Conservation (phyloP, 2,888 invertebrate genomes). For the Conops quadrifasciatus region DNA sequence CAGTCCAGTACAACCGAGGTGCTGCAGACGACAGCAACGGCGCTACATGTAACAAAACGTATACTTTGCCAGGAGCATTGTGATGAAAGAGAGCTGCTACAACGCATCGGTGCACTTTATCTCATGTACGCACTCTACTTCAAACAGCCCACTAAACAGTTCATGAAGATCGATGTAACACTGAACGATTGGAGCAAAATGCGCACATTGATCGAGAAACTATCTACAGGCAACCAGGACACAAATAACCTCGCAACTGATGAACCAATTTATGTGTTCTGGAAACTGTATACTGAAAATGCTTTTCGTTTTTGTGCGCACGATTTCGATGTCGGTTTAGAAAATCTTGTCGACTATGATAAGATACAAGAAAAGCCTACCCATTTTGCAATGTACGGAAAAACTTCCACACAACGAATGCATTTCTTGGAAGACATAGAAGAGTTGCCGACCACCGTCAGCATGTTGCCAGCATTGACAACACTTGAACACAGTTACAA, state of each 20-base stretch:
- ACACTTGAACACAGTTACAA: conserved; percentile 55
- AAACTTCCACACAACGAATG: neutral
- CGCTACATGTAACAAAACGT: conserved; percentile 52
- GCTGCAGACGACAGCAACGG: conserved; percentile 54
- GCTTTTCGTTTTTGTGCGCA: conserved; percentile 54
- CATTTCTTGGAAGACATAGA: conserved; percentile 47
- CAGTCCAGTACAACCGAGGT: conserved; percentile 53
- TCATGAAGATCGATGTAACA: conserved; percentile 54
- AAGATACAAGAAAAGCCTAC: conserved; percentile 34
- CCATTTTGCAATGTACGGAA: conserved; percentile 14
- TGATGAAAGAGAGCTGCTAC: conserved; percentile 33
- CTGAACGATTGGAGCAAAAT: conserved; percentile 50
- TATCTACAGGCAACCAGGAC: conserved; percentile 26
- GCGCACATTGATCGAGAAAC: conserved; percentile 43
- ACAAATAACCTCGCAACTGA: conserved; percentile 33
- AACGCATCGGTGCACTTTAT: conserved; percentile 55
- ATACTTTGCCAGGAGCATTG: conserved; percentile 42
- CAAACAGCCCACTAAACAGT: conserved; percentile 58
- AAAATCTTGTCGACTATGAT: conserved; percentile 55
- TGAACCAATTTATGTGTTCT: conserved; percentile 51
- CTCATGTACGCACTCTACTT: conserved; percentile 57
- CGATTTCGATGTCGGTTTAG: conserved; percentile 53
- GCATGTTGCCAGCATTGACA: conserved; percentile 44
- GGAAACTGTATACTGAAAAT: conserved; percentile 47
- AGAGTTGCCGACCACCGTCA: conserved; percentile 39